Evolutionary conservation across 2,888 invertebrate species (phyloP).

Genomic region (Ectobius pallidus): DNA sequence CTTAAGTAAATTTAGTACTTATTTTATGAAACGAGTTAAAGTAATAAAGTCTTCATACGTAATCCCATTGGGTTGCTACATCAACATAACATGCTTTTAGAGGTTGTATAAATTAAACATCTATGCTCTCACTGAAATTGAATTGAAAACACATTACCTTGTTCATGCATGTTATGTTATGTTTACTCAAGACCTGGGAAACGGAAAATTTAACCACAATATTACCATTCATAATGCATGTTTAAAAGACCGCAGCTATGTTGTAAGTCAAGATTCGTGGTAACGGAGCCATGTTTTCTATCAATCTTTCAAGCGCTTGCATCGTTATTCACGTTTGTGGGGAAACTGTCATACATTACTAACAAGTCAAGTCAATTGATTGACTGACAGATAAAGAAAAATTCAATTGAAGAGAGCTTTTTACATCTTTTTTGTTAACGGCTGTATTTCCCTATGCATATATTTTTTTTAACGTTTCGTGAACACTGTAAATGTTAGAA

Average conservation of each 20-base stretch:
- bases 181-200: background rate
- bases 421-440: conserved; percentile 3
- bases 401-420: background rate
- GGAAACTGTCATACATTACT: conserved; percentile 1
- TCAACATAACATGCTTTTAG: too few species aligned
- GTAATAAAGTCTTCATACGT: too few species aligned
- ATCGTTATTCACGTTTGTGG: background rate
- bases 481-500: background rate
- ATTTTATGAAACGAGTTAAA: too few species aligned
- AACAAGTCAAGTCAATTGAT: background rate
- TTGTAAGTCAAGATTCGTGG: background rate
- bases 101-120: background rate
- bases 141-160: background rate
- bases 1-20: too few species aligned
- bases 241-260: background rate
- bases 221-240: background rate
- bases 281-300: background rate
- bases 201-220: background rate
- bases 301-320: background rate
- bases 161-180: background rate
- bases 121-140: background rate
- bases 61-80: background rate
- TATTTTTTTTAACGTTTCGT: background rate
- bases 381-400: background rate
- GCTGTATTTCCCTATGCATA: conserved; percentile 8